These are phyloP conservation scores for Fratercula arctica DNA, from an alignment of 2,797 vertebrate species.

Conservation along the genomic window DNA sequence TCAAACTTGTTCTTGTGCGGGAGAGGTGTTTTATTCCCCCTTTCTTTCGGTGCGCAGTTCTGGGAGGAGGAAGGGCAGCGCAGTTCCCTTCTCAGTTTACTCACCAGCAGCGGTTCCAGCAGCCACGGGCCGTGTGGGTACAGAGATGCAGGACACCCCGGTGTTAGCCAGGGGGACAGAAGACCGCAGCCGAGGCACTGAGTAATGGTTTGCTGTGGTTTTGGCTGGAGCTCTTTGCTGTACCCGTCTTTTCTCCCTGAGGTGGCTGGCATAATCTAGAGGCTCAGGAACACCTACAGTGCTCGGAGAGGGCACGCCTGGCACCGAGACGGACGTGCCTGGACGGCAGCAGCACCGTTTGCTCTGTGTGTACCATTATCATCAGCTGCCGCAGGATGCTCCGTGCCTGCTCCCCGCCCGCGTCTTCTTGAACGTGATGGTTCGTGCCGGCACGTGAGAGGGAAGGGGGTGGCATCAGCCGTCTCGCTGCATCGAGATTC, in stretches of 20 bases:
- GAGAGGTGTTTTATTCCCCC: not conserved
- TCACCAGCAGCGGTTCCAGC: not conserved
- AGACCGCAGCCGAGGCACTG: not conserved
- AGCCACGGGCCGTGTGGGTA: not conserved
- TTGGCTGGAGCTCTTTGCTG: not conserved
- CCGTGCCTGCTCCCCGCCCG: rapidly evolving
- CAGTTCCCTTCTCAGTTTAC: not conserved
- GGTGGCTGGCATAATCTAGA: not conserved
- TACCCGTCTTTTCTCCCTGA: not conserved
- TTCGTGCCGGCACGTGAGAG: rapidly evolving
- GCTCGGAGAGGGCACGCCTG: not conserved
- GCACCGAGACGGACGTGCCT: not conserved
- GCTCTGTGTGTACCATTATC: not conserved
- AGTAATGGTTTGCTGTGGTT: not conserved
- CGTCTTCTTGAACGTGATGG: not conserved
- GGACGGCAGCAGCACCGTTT: not conserved
- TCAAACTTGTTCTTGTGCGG: not conserved
- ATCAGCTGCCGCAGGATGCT: not conserved
- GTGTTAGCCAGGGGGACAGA: not conserved
- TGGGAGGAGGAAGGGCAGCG: not conserved
- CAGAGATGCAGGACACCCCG: not conserved
- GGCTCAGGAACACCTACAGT: not conserved
- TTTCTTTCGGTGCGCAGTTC: not conserved
- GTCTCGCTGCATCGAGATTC: not conserved
- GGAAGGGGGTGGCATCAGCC: not conserved